Evolutionary conservation across 2,888 invertebrate species (phyloP), one percentile per base, ranked within the genome.

Genomic region (Dorcus hopei): DNA sequence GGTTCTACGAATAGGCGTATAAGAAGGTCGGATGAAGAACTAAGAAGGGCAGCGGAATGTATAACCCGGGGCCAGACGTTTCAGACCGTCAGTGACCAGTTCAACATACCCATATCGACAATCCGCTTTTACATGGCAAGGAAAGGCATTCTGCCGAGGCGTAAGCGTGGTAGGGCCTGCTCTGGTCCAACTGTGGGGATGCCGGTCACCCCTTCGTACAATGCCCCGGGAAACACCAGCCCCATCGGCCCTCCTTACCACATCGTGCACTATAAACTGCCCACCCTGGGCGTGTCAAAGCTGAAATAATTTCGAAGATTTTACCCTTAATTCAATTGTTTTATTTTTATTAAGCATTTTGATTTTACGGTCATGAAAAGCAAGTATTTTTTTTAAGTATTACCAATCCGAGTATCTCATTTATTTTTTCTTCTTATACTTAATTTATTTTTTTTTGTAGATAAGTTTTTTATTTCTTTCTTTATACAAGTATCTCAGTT

Each of bases 111-210:
- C 59, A 92, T 93, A 65, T 91, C 91, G 38, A 93, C 92, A 41
- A 91, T 93, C 76, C 84, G 91, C 50, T 92, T 92, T 77, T 93
- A 91, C 79, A 93, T 93, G 93, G 92, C 91, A 11, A 83, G 93
- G 62, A 91, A 91, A 74, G 92, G 92, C 2, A 91, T 92, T 54
- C 76, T 93, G 62, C 91, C 91, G 43, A 83, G 86, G 68, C 86
- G 93, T 64, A 87, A 91, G 69, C 83, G 92, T 9, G 92, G 92
- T 0, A 85, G 92, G 38, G 77, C 78, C 3, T 79, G 79, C 65
- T 3, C 60, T 72, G 56, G 71, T 68, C 62, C 59, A 23, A 52
- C 49, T 9, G 48, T 52, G 43, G 61, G 65, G n/a, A 49, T 68
- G 52, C 67, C 70, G 16, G 64, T 70, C 61, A 74, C 75, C 62